Evolutionary conservation across 2,113 vertebrate genomes (phyloP).

Genomic region (Heliornis fulica): DNA sequence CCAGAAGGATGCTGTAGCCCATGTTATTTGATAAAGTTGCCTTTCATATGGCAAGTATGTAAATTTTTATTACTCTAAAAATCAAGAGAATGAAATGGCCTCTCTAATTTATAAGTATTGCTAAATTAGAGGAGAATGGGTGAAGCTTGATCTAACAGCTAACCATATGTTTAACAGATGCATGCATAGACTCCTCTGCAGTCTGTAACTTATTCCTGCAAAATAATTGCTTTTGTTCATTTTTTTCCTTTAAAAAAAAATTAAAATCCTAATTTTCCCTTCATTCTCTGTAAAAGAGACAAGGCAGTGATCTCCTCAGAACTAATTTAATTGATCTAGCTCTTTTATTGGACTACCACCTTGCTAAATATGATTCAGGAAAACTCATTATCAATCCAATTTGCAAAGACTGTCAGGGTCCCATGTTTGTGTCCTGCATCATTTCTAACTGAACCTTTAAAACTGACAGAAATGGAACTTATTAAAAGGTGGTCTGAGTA

Average conservation of each 20-base stretch:
- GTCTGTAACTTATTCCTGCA: not conserved
- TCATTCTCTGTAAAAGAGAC: not conserved
- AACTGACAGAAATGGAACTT: not conserved
- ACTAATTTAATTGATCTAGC: not conserved
- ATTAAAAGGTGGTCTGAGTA: not conserved
- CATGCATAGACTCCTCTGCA: not conserved
- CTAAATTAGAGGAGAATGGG: not conserved
- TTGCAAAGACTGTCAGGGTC: not conserved
- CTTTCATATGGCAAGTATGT: not conserved
- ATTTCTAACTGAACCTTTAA: not conserved
- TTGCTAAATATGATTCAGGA: not conserved
- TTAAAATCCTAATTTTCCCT: not conserved
- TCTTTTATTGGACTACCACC: not conserved
- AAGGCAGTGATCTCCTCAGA: not conserved
- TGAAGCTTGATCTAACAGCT: not conserved
- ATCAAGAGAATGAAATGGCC: not conserved
- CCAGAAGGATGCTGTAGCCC: not conserved
- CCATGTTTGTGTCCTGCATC: not conserved
- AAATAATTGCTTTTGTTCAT: not conserved
- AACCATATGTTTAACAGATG: not conserved
- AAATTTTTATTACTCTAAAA: not conserved
- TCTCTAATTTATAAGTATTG: not conserved
- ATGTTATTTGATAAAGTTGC: not conserved
- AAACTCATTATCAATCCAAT: not conserved
- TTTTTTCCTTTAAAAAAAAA: not conserved